phyloP scores from a whole-genome alignment of 2,888 invertebrate species.

The Lasius fuliginosus region DNA sequence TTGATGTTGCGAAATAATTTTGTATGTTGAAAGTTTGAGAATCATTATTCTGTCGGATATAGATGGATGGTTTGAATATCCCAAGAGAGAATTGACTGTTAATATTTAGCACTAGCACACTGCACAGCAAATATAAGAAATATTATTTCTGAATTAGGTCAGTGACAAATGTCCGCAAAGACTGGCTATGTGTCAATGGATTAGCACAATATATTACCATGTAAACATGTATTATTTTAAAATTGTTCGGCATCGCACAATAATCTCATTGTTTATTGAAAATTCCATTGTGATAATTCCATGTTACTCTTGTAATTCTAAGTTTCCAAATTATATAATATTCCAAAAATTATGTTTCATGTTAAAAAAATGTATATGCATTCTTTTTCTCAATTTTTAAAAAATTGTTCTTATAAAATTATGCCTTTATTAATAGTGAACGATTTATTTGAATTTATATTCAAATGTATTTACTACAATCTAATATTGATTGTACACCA shows the following conservation, averaged over 20 bases:
- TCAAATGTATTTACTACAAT: background rate
- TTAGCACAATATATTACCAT: background rate
- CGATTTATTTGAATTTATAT: conserved; percentile 14
- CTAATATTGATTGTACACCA: background rate
- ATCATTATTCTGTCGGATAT: background rate
- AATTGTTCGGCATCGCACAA: background rate
- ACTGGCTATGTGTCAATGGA: conserved; percentile 8
- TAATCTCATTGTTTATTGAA: conserved; percentile 2
- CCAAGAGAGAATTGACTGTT: conserved; percentile 9
- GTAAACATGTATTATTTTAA: conserved; percentile 6
- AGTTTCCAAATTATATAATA: background rate
- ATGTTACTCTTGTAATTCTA: background rate
- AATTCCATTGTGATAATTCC: background rate
- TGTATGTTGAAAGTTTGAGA: background rate
- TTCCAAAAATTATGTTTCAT: conserved; percentile 1
- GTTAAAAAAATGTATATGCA: background rate
- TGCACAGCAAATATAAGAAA: conserved; percentile 5
- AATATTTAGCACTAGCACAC: conserved; percentile 9
- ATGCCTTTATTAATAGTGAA: background rate
- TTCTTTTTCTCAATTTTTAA: background rate
- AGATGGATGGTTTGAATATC: background rate
- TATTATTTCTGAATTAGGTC: background rate
- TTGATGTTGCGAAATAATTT: background rate
- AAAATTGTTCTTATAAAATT: background rate
- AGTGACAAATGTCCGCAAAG: conserved; percentile 6